These are phyloP conservation scores for Fissipunctia ypsillon DNA, from an alignment of 2,888 invertebrate species.

Conservation along the genomic window DNA sequence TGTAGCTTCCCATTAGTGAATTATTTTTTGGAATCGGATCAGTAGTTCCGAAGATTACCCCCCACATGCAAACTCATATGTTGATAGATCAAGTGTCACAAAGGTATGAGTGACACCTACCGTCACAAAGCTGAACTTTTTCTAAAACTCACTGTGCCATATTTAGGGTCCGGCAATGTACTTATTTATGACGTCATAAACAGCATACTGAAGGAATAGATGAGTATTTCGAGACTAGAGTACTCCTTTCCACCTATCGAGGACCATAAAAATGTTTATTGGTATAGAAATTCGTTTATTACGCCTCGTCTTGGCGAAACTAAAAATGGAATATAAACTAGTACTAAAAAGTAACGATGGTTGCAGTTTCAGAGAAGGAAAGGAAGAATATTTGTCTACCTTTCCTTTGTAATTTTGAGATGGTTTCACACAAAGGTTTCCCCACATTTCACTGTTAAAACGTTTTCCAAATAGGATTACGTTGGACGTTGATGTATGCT, in stretches of 20 bases:
- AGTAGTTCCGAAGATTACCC: not conserved
- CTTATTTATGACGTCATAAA: constrained; percentile 57
- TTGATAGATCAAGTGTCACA: too few relatives aligned
- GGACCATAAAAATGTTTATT: constrained; percentile 59
- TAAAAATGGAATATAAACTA: constrained; percentile 23
- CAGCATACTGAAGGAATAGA: constrained; percentile 18
- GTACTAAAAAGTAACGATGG: constrained; percentile 10
- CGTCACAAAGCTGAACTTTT: not conserved
- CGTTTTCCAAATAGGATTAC: constrained; percentile 58
- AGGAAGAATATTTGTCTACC: constrained; percentile 1
- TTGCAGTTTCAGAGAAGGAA: constrained; percentile 25
- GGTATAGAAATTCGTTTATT: constrained; percentile 45
- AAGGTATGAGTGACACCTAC: not conserved
- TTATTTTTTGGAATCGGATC: not conserved
- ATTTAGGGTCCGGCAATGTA: constrained; percentile 5
- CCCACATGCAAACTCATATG: too few relatives aligned
- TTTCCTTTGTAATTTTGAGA: constrained; percentile 22
- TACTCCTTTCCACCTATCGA: constrained; percentile 31
- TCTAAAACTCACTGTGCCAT: not conserved
- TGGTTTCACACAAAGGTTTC: constrained; percentile 30
- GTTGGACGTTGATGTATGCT: constrained; percentile 53
- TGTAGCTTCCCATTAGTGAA: not conserved
- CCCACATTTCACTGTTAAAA: constrained; percentile 40
- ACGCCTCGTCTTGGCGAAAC: constrained; percentile 26
- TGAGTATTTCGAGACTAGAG: constrained; percentile 23